Conservation (phyloP, 92 coral and sea anemone genomes). For the Muricea muricata region DNA sequence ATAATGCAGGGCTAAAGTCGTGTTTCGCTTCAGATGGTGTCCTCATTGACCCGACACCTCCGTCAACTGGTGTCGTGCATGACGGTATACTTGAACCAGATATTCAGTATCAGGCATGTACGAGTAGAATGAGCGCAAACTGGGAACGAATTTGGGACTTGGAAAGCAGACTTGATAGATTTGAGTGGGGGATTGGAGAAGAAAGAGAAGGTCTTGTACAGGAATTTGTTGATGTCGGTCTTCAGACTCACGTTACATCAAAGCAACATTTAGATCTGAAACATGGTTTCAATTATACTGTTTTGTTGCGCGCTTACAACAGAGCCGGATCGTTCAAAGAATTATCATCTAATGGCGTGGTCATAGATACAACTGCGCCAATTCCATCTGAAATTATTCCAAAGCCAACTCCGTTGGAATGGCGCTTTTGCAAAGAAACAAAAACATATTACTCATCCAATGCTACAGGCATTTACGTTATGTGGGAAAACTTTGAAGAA, state of each 20-base stretch:
- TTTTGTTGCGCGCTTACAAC: slow-evolving; percentile 71
- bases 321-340: slow-evolving; percentile 76
- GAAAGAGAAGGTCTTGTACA: slow-evolving; percentile 50
- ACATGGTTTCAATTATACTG: slow-evolving; percentile 76
- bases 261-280: slow-evolving; percentile 55
- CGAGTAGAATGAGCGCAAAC: slow-evolving; percentile 76
- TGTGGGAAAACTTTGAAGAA: slow-evolving; percentile 80
- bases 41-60: slow-evolving; percentile 79
- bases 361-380: slow-evolving; percentile 82
- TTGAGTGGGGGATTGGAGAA: slow-evolving; percentile 85
- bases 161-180: slow-evolving; percentile 82
- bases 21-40: slow-evolving; percentile 95
- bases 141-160: slow-evolving; percentile 99
- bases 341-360: slow-evolving; percentile 85
- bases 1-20: slow-evolving; percentile 73
- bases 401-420: slow-evolving; percentile 33
- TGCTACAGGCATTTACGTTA: slow-evolving; percentile 63
- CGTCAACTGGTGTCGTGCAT: slow-evolving; percentile 84
- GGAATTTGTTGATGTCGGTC: slow-evolving; percentile 74
- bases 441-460: slow-evolving; percentile 68
- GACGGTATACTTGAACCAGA: slow-evolving; percentile 96
- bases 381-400: slow-evolving; percentile 68
- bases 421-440: slow-evolving; percentile 66
- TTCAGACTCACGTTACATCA: slow-evolving; percentile 83
- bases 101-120: slow-evolving; percentile 76